Conservation (phyloP, 1,140 invertebrate genomes). For the Choristoneura fumiferana region DNA sequence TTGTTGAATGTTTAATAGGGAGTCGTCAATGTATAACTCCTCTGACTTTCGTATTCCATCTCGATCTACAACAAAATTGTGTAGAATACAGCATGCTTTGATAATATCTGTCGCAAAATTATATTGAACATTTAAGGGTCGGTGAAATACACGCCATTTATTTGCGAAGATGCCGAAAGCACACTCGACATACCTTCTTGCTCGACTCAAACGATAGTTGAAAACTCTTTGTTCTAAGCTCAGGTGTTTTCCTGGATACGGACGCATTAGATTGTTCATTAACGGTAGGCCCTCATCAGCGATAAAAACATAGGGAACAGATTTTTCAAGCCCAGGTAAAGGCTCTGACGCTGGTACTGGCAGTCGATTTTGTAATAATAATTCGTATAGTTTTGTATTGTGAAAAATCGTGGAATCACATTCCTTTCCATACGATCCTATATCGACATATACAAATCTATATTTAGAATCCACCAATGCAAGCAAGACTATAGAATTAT, state of each 20-base stretch:
- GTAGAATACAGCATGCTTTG: conserved; percentile 35
- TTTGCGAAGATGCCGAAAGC: conserved; percentile 64
- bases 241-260: conserved; percentile 44
- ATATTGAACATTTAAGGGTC: conserved; percentile 35
- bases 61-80: conserved; percentile 26
- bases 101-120: conserved; percentile 41
- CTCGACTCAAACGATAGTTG: conserved; percentile 62
- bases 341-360: conserved; percentile 27
- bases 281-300: conserved; percentile 56
- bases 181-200: conserved; percentile 61
- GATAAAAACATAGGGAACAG: conserved; percentile 33
- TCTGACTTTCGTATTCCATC: conserved; percentile 13
- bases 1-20: not conserved
- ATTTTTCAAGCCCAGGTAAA: conserved; percentile 28
- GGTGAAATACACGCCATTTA: conserved; percentile 61
- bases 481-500: conserved; percentile 15
- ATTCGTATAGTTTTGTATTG: conserved; percentile 35
- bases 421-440: conserved; percentile 22
- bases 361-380: conserved; percentile 26
- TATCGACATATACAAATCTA: conserved; percentile 2
- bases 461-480: conserved; percentile 18
- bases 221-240: conserved; percentile 44
- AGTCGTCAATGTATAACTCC: not conserved
- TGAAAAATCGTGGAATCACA: conserved; percentile 44
- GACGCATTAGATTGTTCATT: conserved; percentile 45